Evolutionary conservation across 2,797 vertebrate species (phyloP).

Genomic region (Sphenopsis melanotis): DNA sequence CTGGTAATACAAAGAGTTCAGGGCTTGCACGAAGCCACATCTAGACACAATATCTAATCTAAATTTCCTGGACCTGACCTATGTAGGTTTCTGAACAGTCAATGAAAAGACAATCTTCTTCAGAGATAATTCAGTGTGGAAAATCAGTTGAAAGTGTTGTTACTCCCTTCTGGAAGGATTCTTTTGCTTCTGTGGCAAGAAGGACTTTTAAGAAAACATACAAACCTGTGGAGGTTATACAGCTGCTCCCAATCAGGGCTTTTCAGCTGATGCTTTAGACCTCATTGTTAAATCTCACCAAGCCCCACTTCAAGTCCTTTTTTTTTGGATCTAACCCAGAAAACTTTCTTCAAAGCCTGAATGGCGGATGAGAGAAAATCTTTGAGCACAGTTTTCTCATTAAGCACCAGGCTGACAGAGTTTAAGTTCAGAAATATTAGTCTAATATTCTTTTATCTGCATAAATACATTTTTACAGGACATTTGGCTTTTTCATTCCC

Average conservation of each 20-base stretch:
- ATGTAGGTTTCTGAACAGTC: neutral
- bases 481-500: conserved; percentile 27
- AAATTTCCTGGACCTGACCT: neutral
- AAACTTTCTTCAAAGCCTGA: conserved; percentile 36
- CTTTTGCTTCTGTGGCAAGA: neutral
- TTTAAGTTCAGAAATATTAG: conserved; percentile 38
- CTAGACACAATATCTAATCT: neutral
- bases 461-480: conserved; percentile 45
- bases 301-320: neutral
- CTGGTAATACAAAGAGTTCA: neutral
- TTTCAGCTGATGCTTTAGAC: neutral
- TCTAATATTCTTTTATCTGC: conserved; percentile 36
- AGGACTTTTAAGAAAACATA: neutral
- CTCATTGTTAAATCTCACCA: neutral
- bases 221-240: neutral
- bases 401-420: neutral
- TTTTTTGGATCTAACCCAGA: conserved; percentile 25
- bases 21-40: neutral
- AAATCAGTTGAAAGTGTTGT: neutral
- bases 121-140: neutral
- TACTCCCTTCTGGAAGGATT: neutral
- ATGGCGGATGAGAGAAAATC: neutral
- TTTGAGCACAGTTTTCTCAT: conserved; percentile 33
- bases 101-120: neutral
- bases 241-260: neutral